Conservation (phyloP, 2,888 invertebrate species). For the Erebia palarica region DNA sequence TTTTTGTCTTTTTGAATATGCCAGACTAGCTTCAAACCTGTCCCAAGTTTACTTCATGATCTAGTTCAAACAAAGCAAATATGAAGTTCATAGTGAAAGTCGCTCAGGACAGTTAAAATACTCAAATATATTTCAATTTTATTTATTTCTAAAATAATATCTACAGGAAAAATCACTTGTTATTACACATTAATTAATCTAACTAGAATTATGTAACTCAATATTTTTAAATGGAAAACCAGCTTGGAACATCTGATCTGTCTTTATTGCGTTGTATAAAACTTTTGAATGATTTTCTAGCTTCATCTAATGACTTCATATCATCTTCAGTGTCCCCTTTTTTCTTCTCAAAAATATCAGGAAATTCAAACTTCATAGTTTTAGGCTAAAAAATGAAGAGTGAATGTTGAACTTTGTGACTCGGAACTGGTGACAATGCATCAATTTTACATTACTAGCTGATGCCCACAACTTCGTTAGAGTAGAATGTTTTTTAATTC, state of each 20-base stretch:
- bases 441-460: too few species aligned
- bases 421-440: too few species aligned
- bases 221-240: conserved; percentile 86
- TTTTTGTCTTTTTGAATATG: too few species aligned
- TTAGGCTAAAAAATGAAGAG: conserved; percentile 83
- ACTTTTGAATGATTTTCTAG: conserved; percentile 82
- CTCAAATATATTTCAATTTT: background rate
- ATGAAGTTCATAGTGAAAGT: too few species aligned
- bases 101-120: too few species aligned
- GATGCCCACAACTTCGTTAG: too few species aligned
- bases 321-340: conserved; percentile 82
- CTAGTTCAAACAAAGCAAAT: too few species aligned
- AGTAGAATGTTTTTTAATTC: too few species aligned
- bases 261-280: conserved; percentile 85
- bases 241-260: conserved; percentile 88
- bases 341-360: conserved; percentile 85
- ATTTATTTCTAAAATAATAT: background rate
- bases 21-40: too few species aligned
- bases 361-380: conserved; percentile 88
- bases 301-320: conserved; percentile 83
- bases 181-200: conserved; percentile 3
- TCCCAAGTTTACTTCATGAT: too few species aligned
- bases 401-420: too few species aligned
- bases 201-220: conserved; percentile 9
- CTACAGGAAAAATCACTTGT: background rate